These are phyloP conservation scores for Argya squamiceps DNA, from an alignment of 2,797 vertebrate genomes.

Conservation along the genomic window DNA sequence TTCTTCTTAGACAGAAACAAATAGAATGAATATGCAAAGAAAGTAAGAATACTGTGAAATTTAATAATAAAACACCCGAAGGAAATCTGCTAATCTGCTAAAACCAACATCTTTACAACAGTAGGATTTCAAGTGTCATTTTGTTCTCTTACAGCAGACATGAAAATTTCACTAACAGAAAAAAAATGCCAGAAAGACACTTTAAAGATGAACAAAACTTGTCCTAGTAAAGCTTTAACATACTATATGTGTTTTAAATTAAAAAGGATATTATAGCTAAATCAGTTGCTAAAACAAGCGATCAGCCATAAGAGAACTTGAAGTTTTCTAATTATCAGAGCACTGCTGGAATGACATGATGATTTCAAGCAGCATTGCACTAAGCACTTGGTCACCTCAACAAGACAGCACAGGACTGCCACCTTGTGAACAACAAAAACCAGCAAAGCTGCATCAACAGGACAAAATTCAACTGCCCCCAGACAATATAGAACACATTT, in stretches of 20 bases:
- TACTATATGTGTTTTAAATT: neutral
- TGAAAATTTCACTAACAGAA: neutral
- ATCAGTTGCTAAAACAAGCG: neutral
- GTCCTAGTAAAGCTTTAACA: neutral
- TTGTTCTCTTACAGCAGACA: neutral
- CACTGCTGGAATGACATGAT: neutral
- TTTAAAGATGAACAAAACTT: neutral
- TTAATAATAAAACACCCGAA: neutral
- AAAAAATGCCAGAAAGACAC: neutral
- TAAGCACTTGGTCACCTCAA: neutral
- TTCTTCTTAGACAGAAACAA: neutral
- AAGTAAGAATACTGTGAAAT: neutral
- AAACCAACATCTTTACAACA: neutral
- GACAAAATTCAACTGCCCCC: neutral
- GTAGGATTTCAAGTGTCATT: neutral
- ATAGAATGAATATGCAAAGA: neutral
- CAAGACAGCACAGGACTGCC: conserved; percentile 34
- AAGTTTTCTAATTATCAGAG: neutral
- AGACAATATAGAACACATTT: neutral
- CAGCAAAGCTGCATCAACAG: neutral
- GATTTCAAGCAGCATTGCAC: neutral
- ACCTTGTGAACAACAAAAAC: conserved; percentile 5
- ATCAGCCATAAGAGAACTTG: neutral
- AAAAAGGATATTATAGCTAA: neutral
- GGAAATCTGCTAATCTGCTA: neutral